These are phyloP conservation scores for Mormoops blainvillei DNA, from an alignment of 2,113 vertebrate species.

Conservation along the genomic window DNA sequence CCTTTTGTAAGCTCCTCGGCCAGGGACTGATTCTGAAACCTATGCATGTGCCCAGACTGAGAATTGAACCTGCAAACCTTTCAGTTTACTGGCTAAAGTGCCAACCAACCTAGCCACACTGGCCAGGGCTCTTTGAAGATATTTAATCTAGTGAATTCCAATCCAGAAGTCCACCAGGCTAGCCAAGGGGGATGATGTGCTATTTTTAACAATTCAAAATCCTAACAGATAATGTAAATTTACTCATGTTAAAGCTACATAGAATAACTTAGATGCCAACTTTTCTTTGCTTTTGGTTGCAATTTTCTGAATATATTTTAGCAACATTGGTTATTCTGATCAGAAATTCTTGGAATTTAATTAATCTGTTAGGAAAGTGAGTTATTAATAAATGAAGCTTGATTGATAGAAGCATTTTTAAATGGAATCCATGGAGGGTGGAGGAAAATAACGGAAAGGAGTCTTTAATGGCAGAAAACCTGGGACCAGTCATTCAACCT, in stretches of 20 bases:
- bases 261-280: not conserved
- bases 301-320: not conserved
- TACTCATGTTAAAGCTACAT: not conserved
- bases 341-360: not conserved
- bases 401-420: not conserved
- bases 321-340: not conserved
- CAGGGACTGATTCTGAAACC: too few relatives aligned
- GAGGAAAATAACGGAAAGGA: not conserved
- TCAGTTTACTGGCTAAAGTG: too few relatives aligned
- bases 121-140: not conserved
- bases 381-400: not conserved
- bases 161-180: not conserved
- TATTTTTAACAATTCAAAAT: not conserved
- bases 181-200: not conserved
- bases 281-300: not conserved
- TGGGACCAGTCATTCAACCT: not conserved
- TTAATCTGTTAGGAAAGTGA: not conserved
- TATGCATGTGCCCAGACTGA: too few relatives aligned
- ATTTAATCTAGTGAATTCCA: not conserved
- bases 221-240: not conserved
- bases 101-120: too few relatives aligned
- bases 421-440: not conserved
- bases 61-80: too few relatives aligned
- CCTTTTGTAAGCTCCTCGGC: too few relatives aligned
- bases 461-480: not conserved